Percentiles rank a stretch among this genome's conserved stretches.
These are phyloP conservation scores for Sitta carolinensis DNA, from an alignment of 2,797 vertebrate species.

Conservation along the genomic window DNA sequence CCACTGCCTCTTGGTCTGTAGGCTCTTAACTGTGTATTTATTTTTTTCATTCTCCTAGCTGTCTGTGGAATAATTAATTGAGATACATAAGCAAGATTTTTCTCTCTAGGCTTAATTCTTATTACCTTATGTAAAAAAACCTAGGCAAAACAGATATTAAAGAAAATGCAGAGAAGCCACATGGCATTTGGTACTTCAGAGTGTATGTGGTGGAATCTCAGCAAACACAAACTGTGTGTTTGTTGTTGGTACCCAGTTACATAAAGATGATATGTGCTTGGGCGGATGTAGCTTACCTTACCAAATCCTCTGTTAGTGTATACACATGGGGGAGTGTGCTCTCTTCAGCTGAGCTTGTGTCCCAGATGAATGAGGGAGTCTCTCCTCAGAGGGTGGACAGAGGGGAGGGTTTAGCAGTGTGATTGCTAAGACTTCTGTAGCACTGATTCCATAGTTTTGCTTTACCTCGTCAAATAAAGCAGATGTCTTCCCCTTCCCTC, in stretches of 20 bases:
- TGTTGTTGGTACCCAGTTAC: background rate
- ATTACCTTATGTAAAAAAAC: background rate
- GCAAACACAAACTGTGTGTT: background rate
- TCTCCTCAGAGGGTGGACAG: background rate
- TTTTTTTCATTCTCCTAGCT: background rate
- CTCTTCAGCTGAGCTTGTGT: background rate
- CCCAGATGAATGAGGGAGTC: background rate
- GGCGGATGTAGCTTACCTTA: background rate
- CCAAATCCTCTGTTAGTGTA: background rate
- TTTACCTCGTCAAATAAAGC: background rate
- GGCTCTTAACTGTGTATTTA: background rate
- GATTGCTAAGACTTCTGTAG: background rate
- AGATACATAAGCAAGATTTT: background rate
- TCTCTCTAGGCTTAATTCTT: background rate
- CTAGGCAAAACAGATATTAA: background rate
- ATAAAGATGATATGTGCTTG: rapidly evolving
- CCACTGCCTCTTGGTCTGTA: background rate
- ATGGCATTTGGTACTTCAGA: rapidly evolving
- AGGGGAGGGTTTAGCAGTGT: rapidly evolving
- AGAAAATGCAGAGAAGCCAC: background rate
- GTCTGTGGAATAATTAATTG: rapidly evolving
- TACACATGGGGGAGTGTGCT: background rate
- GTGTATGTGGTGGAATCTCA: rapidly evolving
- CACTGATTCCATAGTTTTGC: background rate
- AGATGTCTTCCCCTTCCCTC: background rate